Evolutionary conservation across 2,797 vertebrate genomes (phyloP).

Genomic region (Sebastes alutus): DNA sequence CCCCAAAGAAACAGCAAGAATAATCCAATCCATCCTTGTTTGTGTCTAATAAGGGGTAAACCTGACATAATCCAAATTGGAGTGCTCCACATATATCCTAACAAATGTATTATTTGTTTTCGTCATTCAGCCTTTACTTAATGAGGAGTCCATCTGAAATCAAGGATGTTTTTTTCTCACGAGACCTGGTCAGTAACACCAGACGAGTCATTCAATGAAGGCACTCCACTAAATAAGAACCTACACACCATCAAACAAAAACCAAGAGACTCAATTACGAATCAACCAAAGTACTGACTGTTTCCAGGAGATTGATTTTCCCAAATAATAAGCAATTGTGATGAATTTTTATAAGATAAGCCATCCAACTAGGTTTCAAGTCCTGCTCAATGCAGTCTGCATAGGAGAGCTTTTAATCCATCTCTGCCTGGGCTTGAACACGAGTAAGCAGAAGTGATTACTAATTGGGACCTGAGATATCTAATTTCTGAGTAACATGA

Average conservation of each 20-base stretch:
- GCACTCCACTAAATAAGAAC: neutral
- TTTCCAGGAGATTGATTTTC: neutral
- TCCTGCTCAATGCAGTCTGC: neutral
- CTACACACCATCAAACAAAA: neutral
- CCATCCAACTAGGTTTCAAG: conserved; percentile 15
- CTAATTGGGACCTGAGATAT: conserved; percentile 15
- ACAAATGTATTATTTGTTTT: neutral
- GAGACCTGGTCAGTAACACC: neutral
- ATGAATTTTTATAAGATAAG: conserved; percentile 2
- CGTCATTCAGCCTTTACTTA: neutral
- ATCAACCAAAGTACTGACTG: neutral
- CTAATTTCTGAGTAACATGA: conserved; percentile 16
- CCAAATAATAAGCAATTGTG: neutral
- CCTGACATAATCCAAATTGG: neutral
- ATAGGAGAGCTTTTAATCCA: conserved; percentile 31
- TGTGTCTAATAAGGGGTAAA: neutral
- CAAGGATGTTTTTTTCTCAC: neutral
- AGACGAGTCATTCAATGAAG: neutral
- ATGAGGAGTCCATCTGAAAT: neutral
- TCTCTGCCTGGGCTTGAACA: conserved; percentile 16
- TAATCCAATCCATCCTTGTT: neutral
- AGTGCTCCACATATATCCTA: neutral
- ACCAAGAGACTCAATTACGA: neutral
- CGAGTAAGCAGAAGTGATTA: conserved; percentile 15
- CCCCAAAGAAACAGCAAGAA: neutral